Conservation (phyloP, 92 coral and sea anemone genomes). For the Zoanthus sansibaricus region DNA sequence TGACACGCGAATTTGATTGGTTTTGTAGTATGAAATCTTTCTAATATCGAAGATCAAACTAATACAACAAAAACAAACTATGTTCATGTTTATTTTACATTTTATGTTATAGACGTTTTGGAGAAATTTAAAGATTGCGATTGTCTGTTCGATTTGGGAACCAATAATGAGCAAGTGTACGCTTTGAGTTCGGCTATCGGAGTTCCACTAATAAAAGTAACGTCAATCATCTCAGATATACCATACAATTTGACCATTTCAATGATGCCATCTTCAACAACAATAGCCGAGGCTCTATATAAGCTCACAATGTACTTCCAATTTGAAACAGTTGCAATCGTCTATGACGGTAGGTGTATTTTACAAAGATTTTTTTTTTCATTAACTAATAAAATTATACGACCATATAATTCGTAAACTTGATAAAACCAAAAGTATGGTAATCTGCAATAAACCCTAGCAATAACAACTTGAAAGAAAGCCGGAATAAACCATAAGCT, state of each 20-base stretch:
- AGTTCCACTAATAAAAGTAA: conserved; percentile 72
- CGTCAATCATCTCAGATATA: conserved; percentile 41
- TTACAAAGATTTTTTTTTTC: too few relatives aligned
- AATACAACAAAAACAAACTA: too few relatives aligned
- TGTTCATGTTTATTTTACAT: too few relatives aligned
- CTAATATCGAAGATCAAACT: too few relatives aligned
- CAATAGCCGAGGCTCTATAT: conserved; percentile 68
- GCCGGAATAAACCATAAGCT: too few relatives aligned
- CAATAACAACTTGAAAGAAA: too few relatives aligned
- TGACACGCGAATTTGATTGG: too few relatives aligned
- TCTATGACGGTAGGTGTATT: conserved; percentile 76
- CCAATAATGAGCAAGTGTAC: conserved; percentile 64
- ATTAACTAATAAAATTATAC: too few relatives aligned
- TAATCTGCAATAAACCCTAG: too few relatives aligned
- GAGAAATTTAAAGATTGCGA: conserved; percentile 36
- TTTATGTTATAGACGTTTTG: conserved; percentile 29
- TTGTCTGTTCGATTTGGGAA: conserved; percentile 72
- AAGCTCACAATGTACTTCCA: conserved; percentile 65
- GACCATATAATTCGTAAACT: too few relatives aligned
- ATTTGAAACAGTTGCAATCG: conserved; percentile 68
- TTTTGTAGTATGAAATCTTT: too few relatives aligned
- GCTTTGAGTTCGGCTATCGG: conserved; percentile 66
- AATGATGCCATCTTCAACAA: conserved; percentile 71
- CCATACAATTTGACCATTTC: conserved; percentile 55
- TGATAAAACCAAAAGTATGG: too few relatives aligned